These are phyloP conservation scores for Cervus canadensis DNA, from an alignment of 2,113 vertebrate genomes.

Conservation along the genomic window DNA sequence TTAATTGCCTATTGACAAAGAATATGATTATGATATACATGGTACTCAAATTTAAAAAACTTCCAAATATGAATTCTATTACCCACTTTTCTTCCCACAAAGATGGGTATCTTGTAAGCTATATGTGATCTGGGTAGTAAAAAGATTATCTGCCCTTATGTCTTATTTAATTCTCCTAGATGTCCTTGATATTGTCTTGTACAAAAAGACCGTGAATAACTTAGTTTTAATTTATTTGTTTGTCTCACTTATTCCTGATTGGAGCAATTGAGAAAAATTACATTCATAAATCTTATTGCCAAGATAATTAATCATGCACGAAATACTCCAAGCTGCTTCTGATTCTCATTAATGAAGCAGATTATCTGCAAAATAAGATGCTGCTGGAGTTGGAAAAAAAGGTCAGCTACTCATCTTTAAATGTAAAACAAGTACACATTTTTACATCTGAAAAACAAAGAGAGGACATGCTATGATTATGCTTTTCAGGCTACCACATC, in stretches of 20 bases:
- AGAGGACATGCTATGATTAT: background rate
- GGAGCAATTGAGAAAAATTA: conserved; percentile 72
- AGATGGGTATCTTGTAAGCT: background rate
- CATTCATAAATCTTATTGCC: conserved; percentile 74
- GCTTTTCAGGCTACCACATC: conserved; percentile 10
- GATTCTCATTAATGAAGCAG: conserved; percentile 75
- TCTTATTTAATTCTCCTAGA: conserved; percentile 34
- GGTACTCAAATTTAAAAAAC: background rate
- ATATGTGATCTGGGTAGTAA: background rate
- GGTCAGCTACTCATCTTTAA: conserved; percentile 26
- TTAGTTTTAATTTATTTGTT: conserved; percentile 74
- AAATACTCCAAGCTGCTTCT: conserved; percentile 71
- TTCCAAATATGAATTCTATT: conserved; percentile 5
- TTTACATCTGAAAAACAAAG: conserved; percentile 53
- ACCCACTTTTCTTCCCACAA: background rate
- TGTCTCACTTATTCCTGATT: conserved; percentile 64
- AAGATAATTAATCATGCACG: conserved; percentile 70
- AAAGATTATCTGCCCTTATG: background rate
- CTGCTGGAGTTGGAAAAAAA: conserved; percentile 48
- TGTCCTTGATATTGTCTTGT: conserved; percentile 54
- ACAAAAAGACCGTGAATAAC: conserved; percentile 54
- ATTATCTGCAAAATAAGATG: conserved; percentile 59
- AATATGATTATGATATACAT: background rate
- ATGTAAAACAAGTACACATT: conserved; percentile 23
- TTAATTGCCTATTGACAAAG: background rate